Conservation (phyloP, 2,888 invertebrate genomes). For the Hirtodrosophila histrioides region DNA sequence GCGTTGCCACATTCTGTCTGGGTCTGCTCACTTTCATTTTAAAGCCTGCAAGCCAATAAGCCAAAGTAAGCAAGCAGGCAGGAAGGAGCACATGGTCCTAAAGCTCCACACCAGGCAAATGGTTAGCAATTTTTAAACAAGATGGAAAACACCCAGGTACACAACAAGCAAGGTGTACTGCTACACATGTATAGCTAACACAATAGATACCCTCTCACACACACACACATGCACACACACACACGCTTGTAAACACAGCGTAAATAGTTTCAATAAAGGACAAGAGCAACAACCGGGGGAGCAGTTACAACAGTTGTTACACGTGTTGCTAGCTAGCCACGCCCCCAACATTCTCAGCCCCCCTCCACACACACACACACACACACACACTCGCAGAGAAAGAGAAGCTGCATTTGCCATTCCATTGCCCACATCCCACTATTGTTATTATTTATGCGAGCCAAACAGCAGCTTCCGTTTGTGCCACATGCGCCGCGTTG, state of each 20-base stretch:
- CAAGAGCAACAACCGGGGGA: slow-evolving; percentile 22
- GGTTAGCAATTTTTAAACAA: slow-evolving; percentile 61
- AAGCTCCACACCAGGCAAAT: slow-evolving; percentile 24
- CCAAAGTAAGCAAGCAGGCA: slow-evolving; percentile 35
- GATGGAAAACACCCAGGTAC: slow-evolving; percentile 45
- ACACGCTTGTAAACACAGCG: slow-evolving; percentile 58
- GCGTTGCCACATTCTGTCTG: slow-evolving; percentile 18
- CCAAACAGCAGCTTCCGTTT: slow-evolving; percentile 79
- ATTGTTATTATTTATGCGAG: slow-evolving; percentile 81
- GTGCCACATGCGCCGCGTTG: slow-evolving; percentile 77
- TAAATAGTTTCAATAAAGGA: slow-evolving; percentile 74
- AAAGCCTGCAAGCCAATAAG: slow-evolving; percentile 55
- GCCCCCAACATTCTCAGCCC: slow-evolving; percentile 25
- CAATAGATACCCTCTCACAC: slow-evolving; percentile 39
- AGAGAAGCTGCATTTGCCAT: slow-evolving; percentile 30
- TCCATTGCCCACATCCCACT: slow-evolving; percentile 23
- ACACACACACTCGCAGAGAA: not conserved
- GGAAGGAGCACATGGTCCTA: slow-evolving; percentile 49
- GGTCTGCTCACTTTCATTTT: not conserved
- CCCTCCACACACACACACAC: not conserved
- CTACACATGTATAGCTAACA: slow-evolving; percentile 41
- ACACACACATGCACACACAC: slow-evolving; percentile 23
- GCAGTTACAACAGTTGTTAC: slow-evolving; percentile 56
- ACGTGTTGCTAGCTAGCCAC: slow-evolving; percentile 68
- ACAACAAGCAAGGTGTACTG: slow-evolving; percentile 36